A percentile compares a stretch with the other conserved stretches of the same genome.
Conservation (phyloP, 2,888 invertebrate species). For the Microctonus brassicae region DNA sequence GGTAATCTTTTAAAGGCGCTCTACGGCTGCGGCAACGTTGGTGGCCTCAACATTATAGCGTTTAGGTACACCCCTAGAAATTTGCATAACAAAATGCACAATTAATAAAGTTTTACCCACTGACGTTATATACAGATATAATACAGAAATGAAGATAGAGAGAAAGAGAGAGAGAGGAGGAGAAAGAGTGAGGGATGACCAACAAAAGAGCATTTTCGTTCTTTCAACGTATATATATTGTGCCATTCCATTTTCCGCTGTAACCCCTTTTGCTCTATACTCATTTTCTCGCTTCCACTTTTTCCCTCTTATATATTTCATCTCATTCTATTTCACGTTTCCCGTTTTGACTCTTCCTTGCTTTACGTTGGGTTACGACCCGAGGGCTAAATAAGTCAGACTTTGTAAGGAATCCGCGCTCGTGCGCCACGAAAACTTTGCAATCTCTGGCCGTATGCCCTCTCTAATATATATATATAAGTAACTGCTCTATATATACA, state of each 20-base stretch:
- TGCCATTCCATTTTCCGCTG: conserved; percentile 32
- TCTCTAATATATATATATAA: conserved; percentile 16
- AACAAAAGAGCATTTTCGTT: conserved; percentile 67
- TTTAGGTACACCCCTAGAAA: conserved; percentile 53
- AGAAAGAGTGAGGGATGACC: conserved; percentile 42
- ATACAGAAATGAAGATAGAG: conserved; percentile 32
- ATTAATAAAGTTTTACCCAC: conserved; percentile 65
- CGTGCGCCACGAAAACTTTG: conserved; percentile 55
- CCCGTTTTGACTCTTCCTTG: conserved; percentile 20
- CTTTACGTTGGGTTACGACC: conserved; percentile 15
- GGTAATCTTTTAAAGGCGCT: conserved; percentile 48
- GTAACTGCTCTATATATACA: conserved; percentile 31
- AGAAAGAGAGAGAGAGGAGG: conserved; percentile 25
- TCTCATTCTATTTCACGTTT: background rate
- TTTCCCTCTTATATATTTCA: background rate
- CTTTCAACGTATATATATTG: conserved; percentile 54
- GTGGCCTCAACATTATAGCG: conserved; percentile 39
- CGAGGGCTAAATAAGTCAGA: conserved; percentile 62
- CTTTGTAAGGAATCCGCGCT: conserved; percentile 59
- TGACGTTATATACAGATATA: conserved; percentile 37
- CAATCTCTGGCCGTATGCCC: conserved; percentile 53
- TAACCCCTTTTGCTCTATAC: conserved; percentile 19
- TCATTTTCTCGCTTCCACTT: conserved; percentile 27
- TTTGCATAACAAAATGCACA: conserved; percentile 69
- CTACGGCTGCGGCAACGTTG: conserved; percentile 58